Percentiles rank a stretch among this genome's conserved stretches.
phyloP scores from a whole-genome alignment of 2,888 invertebrate genomes.

The Didymodactylos carnosus region DNA sequence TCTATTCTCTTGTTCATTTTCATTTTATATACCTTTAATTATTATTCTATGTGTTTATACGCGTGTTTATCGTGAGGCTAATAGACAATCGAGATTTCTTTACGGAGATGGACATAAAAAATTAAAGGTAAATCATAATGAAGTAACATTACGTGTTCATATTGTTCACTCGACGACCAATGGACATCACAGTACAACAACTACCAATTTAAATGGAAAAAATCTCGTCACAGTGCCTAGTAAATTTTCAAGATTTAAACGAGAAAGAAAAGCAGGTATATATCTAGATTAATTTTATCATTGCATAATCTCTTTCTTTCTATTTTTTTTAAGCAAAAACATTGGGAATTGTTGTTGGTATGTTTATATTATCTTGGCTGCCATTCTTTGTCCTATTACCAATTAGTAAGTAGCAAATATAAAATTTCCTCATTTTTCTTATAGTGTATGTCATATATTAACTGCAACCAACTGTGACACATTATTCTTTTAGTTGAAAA shows the following conservation, averaged over 20 bases:
- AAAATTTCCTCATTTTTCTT: too few relatives aligned
- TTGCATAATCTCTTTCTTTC: background rate
- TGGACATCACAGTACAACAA: background rate
- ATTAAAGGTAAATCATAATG: background rate
- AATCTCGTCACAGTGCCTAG: too few relatives aligned
- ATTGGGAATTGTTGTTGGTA: slow-evolving; percentile 45
- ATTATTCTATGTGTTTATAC: slow-evolving; percentile 46
- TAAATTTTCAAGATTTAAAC: background rate
- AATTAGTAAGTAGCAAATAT: slow-evolving; percentile 39
- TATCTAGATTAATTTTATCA: background rate
- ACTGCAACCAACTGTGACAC: too few relatives aligned
- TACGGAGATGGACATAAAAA: slow-evolving; percentile 27
- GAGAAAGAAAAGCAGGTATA: background rate
- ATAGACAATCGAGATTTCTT: slow-evolving; percentile 37
- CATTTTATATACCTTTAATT: slow-evolving; percentile 47
- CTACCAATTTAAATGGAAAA: background rate
- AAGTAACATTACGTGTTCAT: background rate
- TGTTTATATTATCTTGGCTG: slow-evolving; percentile 49
- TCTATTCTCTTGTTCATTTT: slow-evolving; percentile 45
- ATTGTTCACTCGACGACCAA: background rate
- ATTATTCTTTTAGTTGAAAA: too few relatives aligned
- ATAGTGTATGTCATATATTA: too few relatives aligned
- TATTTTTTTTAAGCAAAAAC: slow-evolving; percentile 38
- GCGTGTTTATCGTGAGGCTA: slow-evolving; percentile 42
- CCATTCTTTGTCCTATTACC: slow-evolving; percentile 50